Percentiles rank a stretch among this genome's conserved stretches.
phyloP scores from a whole-genome alignment of 2,797 vertebrate species.

The Mustela erminea region DNA sequence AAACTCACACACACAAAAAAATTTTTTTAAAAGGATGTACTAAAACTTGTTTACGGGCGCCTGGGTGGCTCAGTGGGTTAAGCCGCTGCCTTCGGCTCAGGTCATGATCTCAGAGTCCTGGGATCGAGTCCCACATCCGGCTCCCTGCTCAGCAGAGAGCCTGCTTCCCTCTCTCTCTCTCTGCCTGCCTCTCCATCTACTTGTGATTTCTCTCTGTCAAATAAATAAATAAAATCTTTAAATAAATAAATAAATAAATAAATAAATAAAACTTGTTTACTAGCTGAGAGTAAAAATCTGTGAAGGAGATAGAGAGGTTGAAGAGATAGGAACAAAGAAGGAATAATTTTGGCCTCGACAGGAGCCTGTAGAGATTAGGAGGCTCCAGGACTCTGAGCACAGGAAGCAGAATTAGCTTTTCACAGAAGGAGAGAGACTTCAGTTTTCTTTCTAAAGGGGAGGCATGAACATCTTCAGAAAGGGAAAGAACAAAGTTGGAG shows the following conservation, averaged over 20 bases:
- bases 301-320: not conserved
- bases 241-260: no score
- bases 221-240: no score
- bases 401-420: not conserved
- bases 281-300: not conserved
- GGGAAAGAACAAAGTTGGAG: not conserved
- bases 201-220: no score
- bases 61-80: no score
- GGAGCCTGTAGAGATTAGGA: not conserved
- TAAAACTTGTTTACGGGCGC: constrained; percentile 17
- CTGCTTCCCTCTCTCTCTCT: no score
- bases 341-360: not conserved
- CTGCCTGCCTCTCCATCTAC: no score
- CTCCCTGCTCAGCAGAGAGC: no score
- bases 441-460: constrained; percentile 9
- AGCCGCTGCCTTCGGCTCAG: no score
- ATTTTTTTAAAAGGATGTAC: not conserved
- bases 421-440: not conserved
- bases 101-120: no score
- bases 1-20: not conserved
- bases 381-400: not conserved
- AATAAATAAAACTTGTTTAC: constrained; percentile 17
- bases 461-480: constrained; percentile 19
- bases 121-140: no score
- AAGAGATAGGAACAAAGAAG: constrained; percentile 6